Conservation (phyloP, 2,888 invertebrate genomes). For the Tholera decimalis region DNA sequence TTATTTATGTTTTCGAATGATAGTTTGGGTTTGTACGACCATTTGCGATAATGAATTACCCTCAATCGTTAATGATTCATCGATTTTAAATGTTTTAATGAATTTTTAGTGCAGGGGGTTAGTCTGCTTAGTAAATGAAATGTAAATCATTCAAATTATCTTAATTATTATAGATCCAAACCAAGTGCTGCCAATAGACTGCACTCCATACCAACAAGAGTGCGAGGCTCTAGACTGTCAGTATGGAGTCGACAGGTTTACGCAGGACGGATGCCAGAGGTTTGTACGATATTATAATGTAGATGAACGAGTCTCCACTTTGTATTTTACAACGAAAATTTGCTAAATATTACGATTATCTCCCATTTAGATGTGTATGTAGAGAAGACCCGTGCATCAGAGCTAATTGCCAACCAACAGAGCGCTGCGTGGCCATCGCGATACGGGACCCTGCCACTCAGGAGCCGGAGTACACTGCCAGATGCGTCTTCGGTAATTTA, state of each 20-base stretch:
- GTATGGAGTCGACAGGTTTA: slow-evolving; percentile 92
- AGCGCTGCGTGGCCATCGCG: slow-evolving; percentile 93
- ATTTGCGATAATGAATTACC: too few species aligned
- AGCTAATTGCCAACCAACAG: slow-evolving; percentile 92
- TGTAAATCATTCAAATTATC: too few species aligned
- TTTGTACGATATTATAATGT: slow-evolving; percentile 46
- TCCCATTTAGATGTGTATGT: slow-evolving; percentile 77
- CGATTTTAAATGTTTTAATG: too few species aligned
- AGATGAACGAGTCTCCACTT: background rate
- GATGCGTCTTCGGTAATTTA: slow-evolving; percentile 59
- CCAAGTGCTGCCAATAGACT: slow-evolving; percentile 80
- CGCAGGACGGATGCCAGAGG: slow-evolving; percentile 78
- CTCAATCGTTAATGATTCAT: too few species aligned
- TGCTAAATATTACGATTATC: too few species aligned
- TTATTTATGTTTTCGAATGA: too few species aligned
- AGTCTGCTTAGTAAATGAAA: too few species aligned
- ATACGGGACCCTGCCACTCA: slow-evolving; percentile 78
- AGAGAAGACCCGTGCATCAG: slow-evolving; percentile 93
- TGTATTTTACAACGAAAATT: background rate
- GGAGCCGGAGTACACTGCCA: slow-evolving; percentile 82
- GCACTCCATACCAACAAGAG: slow-evolving; percentile 91
- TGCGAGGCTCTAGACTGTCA: slow-evolving; percentile 93
- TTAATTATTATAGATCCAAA: slow-evolving; percentile 29
- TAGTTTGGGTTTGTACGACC: background rate
- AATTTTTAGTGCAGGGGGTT: too few species aligned